phyloP scores from a whole-genome alignment of 2,888 invertebrate genomes.

The Seira musarum region DNA sequence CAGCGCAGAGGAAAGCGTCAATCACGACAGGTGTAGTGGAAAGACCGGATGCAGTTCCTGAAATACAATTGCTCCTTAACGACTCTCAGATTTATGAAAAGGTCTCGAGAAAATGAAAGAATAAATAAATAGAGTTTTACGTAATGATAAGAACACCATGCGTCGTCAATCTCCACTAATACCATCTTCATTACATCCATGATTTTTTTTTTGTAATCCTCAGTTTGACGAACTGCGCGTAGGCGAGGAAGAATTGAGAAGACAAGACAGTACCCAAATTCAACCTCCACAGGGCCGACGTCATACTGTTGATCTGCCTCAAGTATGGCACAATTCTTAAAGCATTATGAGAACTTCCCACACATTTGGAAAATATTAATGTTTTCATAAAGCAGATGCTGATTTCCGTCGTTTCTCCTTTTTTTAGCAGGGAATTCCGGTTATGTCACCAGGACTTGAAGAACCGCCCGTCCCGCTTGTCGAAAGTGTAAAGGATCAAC shows the following conservation, averaged over 20 bases:
- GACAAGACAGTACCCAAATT: slow-evolving; percentile 62
- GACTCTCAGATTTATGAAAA: slow-evolving; percentile 78
- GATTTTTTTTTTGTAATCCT: slow-evolving; percentile 21
- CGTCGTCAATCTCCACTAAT: too few relatives aligned
- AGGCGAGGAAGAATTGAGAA: slow-evolving; percentile 64
- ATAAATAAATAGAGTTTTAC: too few relatives aligned
- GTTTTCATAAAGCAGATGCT: slow-evolving; percentile 3
- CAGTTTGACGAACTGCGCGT: slow-evolving; percentile 69
- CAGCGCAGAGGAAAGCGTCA: slow-evolving; percentile 68
- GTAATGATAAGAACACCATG: too few relatives aligned
- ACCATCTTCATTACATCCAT: too few relatives aligned
- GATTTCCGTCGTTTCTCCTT: slow-evolving; percentile 23
- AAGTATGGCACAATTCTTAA: slow-evolving; percentile 64
- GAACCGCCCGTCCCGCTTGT: slow-evolving; percentile 66
- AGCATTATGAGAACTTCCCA: too few relatives aligned
- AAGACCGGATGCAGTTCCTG: slow-evolving; percentile 64
- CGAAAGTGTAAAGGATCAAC: slow-evolving; percentile 89
- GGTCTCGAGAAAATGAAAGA: slow-evolving; percentile 74
- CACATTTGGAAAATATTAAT: neutral
- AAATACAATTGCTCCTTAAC: slow-evolving; percentile 72
- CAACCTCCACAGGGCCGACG: slow-evolving; percentile 68
- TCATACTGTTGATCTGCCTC: slow-evolving; percentile 69
- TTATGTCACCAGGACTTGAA: slow-evolving; percentile 62
- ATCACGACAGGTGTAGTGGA: slow-evolving; percentile 70
- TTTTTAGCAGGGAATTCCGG: slow-evolving; percentile 67